Percentiles rank a stretch among this genome's conserved stretches.
Evolutionary conservation across 1,140 invertebrate genomes (phyloP).

Genomic region (Halotydeus destructor): DNA sequence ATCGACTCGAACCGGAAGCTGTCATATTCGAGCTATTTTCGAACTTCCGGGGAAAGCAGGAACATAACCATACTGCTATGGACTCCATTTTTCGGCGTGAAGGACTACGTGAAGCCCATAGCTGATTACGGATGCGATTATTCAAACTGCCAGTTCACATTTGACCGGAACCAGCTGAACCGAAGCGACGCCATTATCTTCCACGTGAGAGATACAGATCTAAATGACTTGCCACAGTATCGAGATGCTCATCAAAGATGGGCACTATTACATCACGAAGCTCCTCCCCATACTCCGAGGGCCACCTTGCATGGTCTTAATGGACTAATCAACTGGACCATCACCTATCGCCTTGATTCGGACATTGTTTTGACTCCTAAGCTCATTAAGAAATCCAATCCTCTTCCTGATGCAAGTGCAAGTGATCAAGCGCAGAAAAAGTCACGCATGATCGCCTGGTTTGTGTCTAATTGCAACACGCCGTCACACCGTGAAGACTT

Average conservation of each 20-base stretch:
- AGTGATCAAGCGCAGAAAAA: conserved; percentile 14
- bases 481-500: conserved; percentile 31
- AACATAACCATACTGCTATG: conserved; percentile 13
- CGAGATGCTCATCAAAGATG: conserved; percentile 15
- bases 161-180: conserved; percentile 8
- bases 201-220: conserved; percentile 16
- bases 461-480: conserved; percentile 38
- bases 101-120: conserved; percentile 8
- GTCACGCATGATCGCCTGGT: conserved; percentile 30
- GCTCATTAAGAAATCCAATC: conserved; percentile 6
- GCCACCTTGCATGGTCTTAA: conserved; percentile 8
- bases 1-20: no score
- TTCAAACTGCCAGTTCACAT: conserved; percentile 8
- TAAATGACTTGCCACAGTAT: conserved; percentile 21
- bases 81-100: conserved; percentile 13
- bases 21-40: no score
- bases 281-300: conserved; percentile 15
- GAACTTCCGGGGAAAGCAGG: background rate
- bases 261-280: conserved; percentile 18
- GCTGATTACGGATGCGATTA: background rate
- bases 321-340: conserved; percentile 35
- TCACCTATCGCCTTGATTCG: conserved; percentile 34
- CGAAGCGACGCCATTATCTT: conserved; percentile 16
- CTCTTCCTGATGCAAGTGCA: background rate
- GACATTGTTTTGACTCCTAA: conserved; percentile 25